Base-by-base conservation (phyloP, 2,888 invertebrate species). In the Nymphalis polychloros region DNA sequence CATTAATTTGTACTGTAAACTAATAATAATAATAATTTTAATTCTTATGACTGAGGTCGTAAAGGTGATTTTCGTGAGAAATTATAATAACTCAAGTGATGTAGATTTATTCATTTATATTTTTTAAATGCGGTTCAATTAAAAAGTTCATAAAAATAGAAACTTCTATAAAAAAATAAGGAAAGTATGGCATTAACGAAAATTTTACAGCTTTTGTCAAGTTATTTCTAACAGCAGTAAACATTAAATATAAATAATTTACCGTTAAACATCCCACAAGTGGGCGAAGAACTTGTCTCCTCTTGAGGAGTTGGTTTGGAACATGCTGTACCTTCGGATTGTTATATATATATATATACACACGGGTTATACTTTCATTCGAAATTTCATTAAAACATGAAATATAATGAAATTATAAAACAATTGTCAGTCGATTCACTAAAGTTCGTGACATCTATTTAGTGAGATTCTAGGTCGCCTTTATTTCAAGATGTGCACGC, bases 1-100 rank as follows among this genome's bases (percentile, higher is more conserved):
- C 72, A 70, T 63, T 52, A 50, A 70, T 69, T 23, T 64, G 53
- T 67, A 57, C 27, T 35, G 23, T 31, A 35, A 31, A 47, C 31
- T 19, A 19, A 59, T 46, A 41, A 23, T 55, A 17, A n/a, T n/a
- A 13, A 23, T 57, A 57, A 57, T 41, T 19, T n/a, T 35, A 57
- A 19, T 19, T 41, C 57, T 57, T 41, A 57, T 17, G 0, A 57
- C 57, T 0, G 1, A 27, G 8, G 6, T 8, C 35, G 10, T 57
- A 57, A 41, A 57, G 57, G 19, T 41, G 35, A 41, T 19, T 35
- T 19, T 57, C 19, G 41, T 19, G 19, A 19, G 17, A 57, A 31
- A n/a, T 57, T 19, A 0, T 31, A 13, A 23, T 13, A 23, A 6
- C 31, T 41, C 10, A 6, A 41, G 41, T 41, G 41, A 13, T 13